These are phyloP conservation scores for Trididemnum miniatum DNA, from an alignment of 23 tunicate genomes.

Conservation along the genomic window DNA sequence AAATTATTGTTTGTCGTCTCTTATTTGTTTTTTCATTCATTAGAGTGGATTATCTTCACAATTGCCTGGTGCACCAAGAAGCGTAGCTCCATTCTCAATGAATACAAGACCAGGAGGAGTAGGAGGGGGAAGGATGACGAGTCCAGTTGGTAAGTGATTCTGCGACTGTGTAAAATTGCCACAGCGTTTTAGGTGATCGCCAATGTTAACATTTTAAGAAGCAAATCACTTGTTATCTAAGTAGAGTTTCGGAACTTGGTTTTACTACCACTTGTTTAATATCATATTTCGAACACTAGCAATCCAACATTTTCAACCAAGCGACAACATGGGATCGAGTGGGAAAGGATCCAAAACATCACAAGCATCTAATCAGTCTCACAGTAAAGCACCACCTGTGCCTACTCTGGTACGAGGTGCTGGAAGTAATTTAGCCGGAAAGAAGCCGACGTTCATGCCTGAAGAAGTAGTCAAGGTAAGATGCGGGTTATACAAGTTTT, in stretches of 20 bases:
- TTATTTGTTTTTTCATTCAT: no score
- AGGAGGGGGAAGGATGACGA: slow-evolving; percentile 3
- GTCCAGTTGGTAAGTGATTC: not conserved
- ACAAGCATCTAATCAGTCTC: not conserved
- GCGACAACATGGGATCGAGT: not conserved
- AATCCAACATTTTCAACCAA: not conserved
- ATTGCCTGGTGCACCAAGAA: not conserved
- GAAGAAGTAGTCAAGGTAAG: slow-evolving; percentile 79
- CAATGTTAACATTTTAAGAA: no score
- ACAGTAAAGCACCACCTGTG: slow-evolving; percentile 66
- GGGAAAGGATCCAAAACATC: slow-evolving; percentile 21
- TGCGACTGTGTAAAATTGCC: no score
- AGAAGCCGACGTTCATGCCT: slow-evolving; percentile 79
- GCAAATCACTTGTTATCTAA: no score
- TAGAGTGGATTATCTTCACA: no score
- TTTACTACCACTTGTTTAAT: no score
- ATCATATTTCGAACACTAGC: no score
- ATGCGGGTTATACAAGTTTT: no score
- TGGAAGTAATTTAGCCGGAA: slow-evolving; percentile 73
- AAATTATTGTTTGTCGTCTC: no score
- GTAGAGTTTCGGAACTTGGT: no score
- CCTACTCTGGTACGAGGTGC: slow-evolving; percentile 80
- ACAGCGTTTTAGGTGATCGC: no score
- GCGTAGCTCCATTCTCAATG: not conserved
- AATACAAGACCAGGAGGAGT: slow-evolving; percentile 3